A percentile compares a stretch with the other conserved stretches of the same genome.
phyloP scores from a whole-genome alignment of 1,140 invertebrate species.

The Drosophila subpulchrella region DNA sequence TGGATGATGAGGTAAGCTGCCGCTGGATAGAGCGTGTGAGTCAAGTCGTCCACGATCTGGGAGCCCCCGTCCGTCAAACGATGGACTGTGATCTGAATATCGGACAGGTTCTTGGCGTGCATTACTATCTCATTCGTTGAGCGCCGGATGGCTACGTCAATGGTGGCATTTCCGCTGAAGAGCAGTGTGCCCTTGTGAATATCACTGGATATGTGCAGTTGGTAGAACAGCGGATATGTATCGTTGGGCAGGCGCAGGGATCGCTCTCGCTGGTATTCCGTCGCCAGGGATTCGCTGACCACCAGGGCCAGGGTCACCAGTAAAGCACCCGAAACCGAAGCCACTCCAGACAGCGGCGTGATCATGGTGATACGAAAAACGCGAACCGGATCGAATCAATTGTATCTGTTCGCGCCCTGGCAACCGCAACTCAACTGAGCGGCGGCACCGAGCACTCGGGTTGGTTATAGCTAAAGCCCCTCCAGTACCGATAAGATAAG shows the following conservation, averaged over 20 bases:
- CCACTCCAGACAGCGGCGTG: slow-evolving; percentile 17
- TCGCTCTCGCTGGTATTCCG: slow-evolving; percentile 7
- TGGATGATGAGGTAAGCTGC: slow-evolving; percentile 66
- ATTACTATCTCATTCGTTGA: slow-evolving; percentile 85
- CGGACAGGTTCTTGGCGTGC: slow-evolving; percentile 84
- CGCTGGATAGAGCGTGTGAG: slow-evolving; percentile 45
- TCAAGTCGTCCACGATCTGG: slow-evolving; percentile 55
- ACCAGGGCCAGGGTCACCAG: slow-evolving; percentile 20
- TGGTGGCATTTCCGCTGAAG: slow-evolving; percentile 87
- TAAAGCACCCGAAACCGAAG: slow-evolving; percentile 20
- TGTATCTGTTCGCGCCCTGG: slow-evolving; percentile 54
- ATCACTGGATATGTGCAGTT: slow-evolving; percentile 87
- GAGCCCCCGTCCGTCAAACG: slow-evolving; percentile 37
- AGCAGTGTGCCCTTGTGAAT: slow-evolving; percentile 85
- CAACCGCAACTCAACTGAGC: slow-evolving; percentile 68
- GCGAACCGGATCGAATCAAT: slow-evolving; percentile 28
- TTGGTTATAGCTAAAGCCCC: slow-evolving; percentile 48
- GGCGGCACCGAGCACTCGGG: slow-evolving; percentile 15
- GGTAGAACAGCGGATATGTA: slow-evolving; percentile 87
- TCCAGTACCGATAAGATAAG: slow-evolving; percentile 64
- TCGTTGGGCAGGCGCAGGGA: slow-evolving; percentile 86
- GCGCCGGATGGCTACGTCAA: slow-evolving; percentile 84
- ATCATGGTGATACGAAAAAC: slow-evolving; percentile 40
- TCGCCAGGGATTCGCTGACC: slow-evolving; percentile 5
- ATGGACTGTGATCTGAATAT: slow-evolving; percentile 63